A percentile compares a stretch with the other conserved stretches of the same genome.
Conservation (phyloP, 2,113 vertebrate genomes). For the Lamprotornis superbus region DNA sequence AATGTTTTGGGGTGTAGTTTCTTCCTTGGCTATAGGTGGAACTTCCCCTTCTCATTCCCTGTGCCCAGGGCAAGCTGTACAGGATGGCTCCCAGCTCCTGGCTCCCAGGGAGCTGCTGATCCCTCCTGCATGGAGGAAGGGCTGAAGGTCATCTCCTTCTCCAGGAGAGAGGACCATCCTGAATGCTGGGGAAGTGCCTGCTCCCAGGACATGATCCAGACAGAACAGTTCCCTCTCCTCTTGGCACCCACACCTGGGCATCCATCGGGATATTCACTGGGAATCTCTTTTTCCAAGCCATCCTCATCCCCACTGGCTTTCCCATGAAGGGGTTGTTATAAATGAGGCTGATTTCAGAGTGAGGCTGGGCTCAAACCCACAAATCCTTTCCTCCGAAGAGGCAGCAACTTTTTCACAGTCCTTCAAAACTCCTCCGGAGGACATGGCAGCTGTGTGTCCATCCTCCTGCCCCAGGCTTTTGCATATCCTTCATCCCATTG, state of each 20-base stretch:
- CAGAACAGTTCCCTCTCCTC: not conserved
- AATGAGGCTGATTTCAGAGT: not conserved
- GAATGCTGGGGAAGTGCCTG: accelerated
- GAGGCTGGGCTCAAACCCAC: not conserved
- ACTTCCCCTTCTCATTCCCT: not conserved
- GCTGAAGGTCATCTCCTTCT: not conserved
- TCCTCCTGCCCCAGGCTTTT: not conserved
- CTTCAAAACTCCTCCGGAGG: not conserved
- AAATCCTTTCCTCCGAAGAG: not conserved
- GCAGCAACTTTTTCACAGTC: not conserved
- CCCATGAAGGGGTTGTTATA: not conserved
- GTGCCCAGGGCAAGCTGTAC: not conserved
- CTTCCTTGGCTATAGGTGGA: not conserved
- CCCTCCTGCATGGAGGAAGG: not conserved
- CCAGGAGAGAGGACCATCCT: not conserved
- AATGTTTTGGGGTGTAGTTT: not conserved
- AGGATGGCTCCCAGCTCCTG: not conserved
- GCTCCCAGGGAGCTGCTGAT: not conserved
- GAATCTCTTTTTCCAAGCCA: not conserved
- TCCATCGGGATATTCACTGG: not conserved
- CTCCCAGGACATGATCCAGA: not conserved
- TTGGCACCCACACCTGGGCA: accelerated
- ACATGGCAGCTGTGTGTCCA: too few species aligned
- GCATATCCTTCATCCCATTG: not conserved
- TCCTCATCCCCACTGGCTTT: not conserved